Percentiles rank a stretch among this genome's conserved stretches.
These are phyloP conservation scores for Zoanthus sociatus DNA, from an alignment of 92 coral and sea anemone species.

Conservation along the genomic window DNA sequence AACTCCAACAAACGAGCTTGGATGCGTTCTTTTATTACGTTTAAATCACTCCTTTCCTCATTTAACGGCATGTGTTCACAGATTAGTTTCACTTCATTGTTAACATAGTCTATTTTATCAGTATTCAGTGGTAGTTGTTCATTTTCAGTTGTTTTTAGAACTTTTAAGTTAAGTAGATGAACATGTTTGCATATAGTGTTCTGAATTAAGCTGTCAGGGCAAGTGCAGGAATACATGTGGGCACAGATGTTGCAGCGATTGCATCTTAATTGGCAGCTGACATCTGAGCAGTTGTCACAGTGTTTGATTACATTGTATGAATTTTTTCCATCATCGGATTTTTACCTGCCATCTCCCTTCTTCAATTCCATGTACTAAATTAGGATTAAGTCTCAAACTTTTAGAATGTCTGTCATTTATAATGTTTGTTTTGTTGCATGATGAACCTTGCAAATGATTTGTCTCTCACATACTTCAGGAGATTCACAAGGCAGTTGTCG, in stretches of 20 bases:
- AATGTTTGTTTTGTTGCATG: neutral
- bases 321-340: slow-evolving; percentile 43
- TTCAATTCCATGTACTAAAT: neutral
- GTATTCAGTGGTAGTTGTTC: slow-evolving; percentile 9
- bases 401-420: slow-evolving; percentile 35
- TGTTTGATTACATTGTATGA: slow-evolving; percentile 16
- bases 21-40: no score
- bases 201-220: no score
- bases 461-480: slow-evolving; percentile 37
- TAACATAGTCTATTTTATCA: slow-evolving; percentile 19
- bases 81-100: slow-evolving; percentile 18
- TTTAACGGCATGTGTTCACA: neutral
- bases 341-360: slow-evolving; percentile 17
- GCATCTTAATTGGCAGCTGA: no score
- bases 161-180: slow-evolving; percentile 18
- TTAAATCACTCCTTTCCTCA: no score
- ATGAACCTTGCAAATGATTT: slow-evolving; percentile 31
- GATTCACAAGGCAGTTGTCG: slow-evolving; percentile 34
- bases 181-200: neutral
- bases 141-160: slow-evolving; percentile 13
- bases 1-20: neutral
- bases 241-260: no score
- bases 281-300: slow-evolving; percentile 14
- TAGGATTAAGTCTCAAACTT: neutral
- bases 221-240: no score